phyloP scores from a whole-genome alignment of 2,113 vertebrate genomes.

The Ophiodon elongatus region DNA sequence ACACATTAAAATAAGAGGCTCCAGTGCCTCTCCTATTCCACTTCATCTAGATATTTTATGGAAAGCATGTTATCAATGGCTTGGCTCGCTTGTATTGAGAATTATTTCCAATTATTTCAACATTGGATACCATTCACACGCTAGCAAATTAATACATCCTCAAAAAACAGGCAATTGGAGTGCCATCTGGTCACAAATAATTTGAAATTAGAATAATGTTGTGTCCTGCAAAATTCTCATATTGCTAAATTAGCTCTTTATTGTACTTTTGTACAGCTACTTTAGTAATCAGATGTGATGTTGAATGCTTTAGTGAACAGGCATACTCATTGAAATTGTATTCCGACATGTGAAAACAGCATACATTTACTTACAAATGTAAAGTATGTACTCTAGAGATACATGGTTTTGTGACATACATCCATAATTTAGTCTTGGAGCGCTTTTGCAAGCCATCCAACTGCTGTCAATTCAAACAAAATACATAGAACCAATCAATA shows the following conservation, averaged over 20 bases:
- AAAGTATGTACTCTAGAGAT: constrained; percentile 8
- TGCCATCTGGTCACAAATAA: not conserved
- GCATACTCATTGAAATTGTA: constrained; percentile 14
- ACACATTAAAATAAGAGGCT: constrained; percentile 9
- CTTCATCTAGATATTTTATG: constrained; percentile 7
- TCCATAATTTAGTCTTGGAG: not conserved
- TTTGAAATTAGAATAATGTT: not conserved
- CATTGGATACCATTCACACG: constrained; percentile 16
- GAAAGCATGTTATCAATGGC: constrained; percentile 28
- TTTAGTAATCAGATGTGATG: not conserved
- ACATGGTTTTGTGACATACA: constrained; percentile 12
- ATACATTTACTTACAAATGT: constrained; percentile 31
- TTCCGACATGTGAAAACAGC: constrained; percentile 9
- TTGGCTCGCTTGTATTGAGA: constrained; percentile 25
- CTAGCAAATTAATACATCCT: not conserved
- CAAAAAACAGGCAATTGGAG: not conserved
- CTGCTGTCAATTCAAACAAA: constrained; percentile 73
- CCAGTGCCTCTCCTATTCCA: not conserved
- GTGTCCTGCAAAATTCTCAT: not conserved
- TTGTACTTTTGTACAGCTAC: constrained; percentile 17
- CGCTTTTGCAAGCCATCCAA: constrained; percentile 35
- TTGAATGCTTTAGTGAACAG: constrained; percentile 19
- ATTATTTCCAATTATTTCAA: constrained; percentile 21
- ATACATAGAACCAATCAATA: constrained; percentile 74
- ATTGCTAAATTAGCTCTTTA: constrained; percentile 13